Evolutionary conservation across 2,888 invertebrate species (phyloP), one percentile per base, ranked within the genome.

Genomic region (Plusia festucae): DNA sequence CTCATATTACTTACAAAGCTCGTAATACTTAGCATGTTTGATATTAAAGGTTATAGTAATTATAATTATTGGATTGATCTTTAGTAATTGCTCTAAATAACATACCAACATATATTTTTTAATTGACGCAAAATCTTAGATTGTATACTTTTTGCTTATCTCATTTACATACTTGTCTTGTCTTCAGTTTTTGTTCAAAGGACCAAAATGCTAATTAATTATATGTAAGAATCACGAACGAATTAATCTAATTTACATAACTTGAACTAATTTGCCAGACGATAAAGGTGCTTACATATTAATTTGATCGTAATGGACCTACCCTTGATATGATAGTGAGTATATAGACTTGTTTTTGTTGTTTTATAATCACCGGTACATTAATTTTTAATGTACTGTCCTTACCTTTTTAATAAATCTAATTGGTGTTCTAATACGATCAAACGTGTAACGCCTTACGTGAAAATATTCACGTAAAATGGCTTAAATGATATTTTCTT

Each of bases 131-230:
- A n/a, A 34, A 20, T 49, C 46, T 49, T 9, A 18, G 46, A 49
- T 20, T 49, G 20, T 11, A 20, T 49, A 8, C n/a, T 40, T 49
- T 18, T 18, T 49, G 46, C 20, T 18, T 3, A 49, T 18, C 34
- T 51, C 58, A 65, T 56, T 61, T 58, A 40, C 49, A 56, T 46
- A 20, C 22, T 34, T 15, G 18, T n/a, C 2, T 46, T 58, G 18
- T 60, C 15, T 60, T 16, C n/a, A 30, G 56, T 66, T 74, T 69
- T 78, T 64, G 40, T 60, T 44, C n/a, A 22, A 40, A 53, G 56
- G 59, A 73, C 69, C 78, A 60, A 63, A 52, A 70, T 70, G 60
- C 57, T 68, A 65, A 77, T 77, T 16, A 55, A 55, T 61, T 65
- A 53, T 55, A 54, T 66, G 61, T 64, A 62, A 60, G 58, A 55